Evolutionary conservation across 2,797 vertebrate species (phyloP), one percentile per base, ranked within the genome.

Genomic region (Morus bassanus): DNA sequence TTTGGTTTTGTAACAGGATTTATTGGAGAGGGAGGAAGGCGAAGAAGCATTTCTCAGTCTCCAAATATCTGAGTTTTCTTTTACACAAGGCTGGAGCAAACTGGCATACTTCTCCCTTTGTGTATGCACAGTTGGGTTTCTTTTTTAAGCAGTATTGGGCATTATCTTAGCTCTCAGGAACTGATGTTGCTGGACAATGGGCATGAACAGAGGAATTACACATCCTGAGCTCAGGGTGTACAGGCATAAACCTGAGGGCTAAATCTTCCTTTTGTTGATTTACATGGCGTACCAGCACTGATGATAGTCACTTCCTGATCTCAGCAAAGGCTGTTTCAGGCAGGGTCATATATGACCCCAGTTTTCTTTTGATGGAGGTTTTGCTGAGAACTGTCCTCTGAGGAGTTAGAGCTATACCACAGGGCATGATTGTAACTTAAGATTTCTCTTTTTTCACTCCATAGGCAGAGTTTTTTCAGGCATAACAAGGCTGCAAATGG

Each of bases 1-100:
- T 75, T 93, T 93, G 54, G 57, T 77, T 96, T 93, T 94, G 92
- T 83, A 89, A 87, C 50, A 68, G 43, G 75, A 37, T 89, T 96
- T 83, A 61, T 13, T 60, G 51, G 81, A 48, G 60, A 73, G 28
- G 31, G 67, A 92, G 60, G 35, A 70, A 24, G 17, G 35, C 11
- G 31, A 76, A 67, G 53, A 65, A 81, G 68, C 23, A 41, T 94
- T 96, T 95, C 86, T 82, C 81, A 93, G 12, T 92, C 27, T 53
- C 50, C 72, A 85, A 1, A 51, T 5, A 83, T 74, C 64, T 41
- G 37, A 53, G 25, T 41, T 85, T 28, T 53, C 13, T 77, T 74
- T 69, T 19, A 23, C 61, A 21, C 35, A 18, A 50, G 68, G 25
- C 84, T 72, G 53, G 51, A 57, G 33, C 60, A 57, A 69, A 24